Base-by-base conservation (phyloP, 2,888 invertebrate genomes). In the Rotaria macrura region DNA sequence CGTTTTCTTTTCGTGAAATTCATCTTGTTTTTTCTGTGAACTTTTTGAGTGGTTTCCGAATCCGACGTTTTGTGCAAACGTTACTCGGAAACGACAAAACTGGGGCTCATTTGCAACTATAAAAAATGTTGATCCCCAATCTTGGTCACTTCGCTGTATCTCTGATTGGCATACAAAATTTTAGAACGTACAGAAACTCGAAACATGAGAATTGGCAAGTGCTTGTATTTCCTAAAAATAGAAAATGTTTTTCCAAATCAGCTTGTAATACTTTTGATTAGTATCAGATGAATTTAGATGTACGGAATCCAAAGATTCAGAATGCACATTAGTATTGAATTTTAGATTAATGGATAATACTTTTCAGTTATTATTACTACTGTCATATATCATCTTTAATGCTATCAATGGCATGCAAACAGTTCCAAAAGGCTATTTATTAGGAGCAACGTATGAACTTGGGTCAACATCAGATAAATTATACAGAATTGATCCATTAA, bases 401-500 rank as follows among this genome's bases (percentile, higher is more conserved):
- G n/a, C 2, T 25, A 79, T 79, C 43, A 79, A 79, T 79, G 25
- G 25, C 40, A 79, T 79, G 25, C 79, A 25, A 79, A 40, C 43
- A 79, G 9, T 79, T 79, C 79, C 79, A n/a, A 20, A 38, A 43
- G 79, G 79, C 7, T 79, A 40, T 79, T 43, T 79, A 79, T 79
- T 43, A 79, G 79, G 79, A 79, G 43, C 79, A 38, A 43, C 79
- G 12, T 79, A 43, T 79, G 40, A 40, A 43, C 40, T 40, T 79
- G 79, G 40, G n/a, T 14, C 79, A n/a, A 10, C 25, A 40, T 79
- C 79, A 43, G 17, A 79, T 7, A 25, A 25, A 79, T 6, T 79
- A 79, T 79, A 25, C 25, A 79, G 43, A 79, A 79, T 79, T 43
- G 25, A 79, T 79, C 79, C 79, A 79, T 23, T 79, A 40, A 43